Conservation (phyloP, 2,113 vertebrate genomes). For the Pterocles gutturalis region DNA sequence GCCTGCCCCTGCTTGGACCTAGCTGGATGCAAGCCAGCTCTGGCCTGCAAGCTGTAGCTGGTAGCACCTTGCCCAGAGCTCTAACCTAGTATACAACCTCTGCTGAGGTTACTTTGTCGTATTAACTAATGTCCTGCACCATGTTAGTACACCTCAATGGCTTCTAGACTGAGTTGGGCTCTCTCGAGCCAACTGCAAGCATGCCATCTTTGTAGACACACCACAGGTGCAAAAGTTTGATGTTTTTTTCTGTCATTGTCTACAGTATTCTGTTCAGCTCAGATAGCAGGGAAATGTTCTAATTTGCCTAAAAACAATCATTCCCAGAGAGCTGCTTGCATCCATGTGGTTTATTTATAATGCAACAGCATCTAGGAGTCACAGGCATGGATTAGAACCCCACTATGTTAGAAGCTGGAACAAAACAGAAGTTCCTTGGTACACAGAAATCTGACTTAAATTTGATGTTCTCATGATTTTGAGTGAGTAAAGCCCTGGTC, state of each 20-base stretch:
- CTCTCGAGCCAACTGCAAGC: background rate
- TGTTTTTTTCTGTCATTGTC: background rate
- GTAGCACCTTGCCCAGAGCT: background rate
- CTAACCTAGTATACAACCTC: background rate
- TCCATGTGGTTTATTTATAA: background rate
- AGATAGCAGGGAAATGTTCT: background rate
- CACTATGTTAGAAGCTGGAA: background rate
- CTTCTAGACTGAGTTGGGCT: background rate
- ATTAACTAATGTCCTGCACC: background rate
- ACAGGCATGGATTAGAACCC: background rate
- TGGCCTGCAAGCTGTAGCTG: background rate
- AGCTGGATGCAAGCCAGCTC: background rate
- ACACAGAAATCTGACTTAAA: background rate
- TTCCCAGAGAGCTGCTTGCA: background rate
- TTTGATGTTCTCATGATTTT: background rate
- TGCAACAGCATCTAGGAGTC: background rate
- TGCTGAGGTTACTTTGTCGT: background rate
- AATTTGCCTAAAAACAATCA: background rate
- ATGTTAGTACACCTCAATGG: background rate
- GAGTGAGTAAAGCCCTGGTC: background rate
- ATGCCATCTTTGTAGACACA: background rate
- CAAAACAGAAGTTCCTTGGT: background rate
- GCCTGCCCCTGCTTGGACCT: background rate
- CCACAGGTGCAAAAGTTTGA: background rate
- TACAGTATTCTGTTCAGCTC: background rate